These are phyloP conservation scores for Anguilla marmorata DNA, from an alignment of 2,797 vertebrate species.

Conservation along the genomic window DNA sequence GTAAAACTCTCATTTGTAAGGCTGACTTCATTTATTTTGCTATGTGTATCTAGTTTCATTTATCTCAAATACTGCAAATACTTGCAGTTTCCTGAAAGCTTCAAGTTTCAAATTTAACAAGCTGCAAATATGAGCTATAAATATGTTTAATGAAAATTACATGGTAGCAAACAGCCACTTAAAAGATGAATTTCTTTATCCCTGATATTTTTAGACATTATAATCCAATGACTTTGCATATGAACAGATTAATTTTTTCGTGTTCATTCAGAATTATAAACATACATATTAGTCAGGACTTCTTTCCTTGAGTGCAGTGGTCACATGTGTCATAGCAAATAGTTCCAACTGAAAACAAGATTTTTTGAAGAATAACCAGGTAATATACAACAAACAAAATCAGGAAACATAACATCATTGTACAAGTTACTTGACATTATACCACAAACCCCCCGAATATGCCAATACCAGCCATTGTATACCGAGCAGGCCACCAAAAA, in stretches of 20 bases:
- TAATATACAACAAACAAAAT: too few species aligned
- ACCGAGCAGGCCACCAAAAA: too few species aligned
- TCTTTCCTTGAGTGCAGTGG: too few species aligned
- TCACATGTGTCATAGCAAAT: too few species aligned
- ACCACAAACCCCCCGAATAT: too few species aligned
- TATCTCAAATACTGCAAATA: not conserved
- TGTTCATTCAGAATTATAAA: not conserved
- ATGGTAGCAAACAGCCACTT: not conserved
- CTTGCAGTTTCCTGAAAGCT: not conserved
- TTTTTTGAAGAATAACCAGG: too few species aligned
- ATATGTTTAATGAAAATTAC: too few species aligned
- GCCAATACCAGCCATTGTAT: too few species aligned
- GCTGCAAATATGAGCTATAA: not conserved
- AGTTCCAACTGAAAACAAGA: too few species aligned
- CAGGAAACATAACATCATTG: too few species aligned
- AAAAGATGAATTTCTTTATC: not conserved
- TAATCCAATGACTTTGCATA: not conserved
- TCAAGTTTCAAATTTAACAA: not conserved
- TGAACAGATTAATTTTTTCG: not conserved
- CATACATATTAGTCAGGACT: too few species aligned
- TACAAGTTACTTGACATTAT: too few species aligned
- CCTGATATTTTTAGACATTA: not conserved
- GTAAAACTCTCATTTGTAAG: not conserved
- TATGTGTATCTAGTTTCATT: not conserved
- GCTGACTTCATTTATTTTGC: not conserved